Evolutionary conservation across 2,888 invertebrate genomes (phyloP).

Genomic region (Germaria angustata): DNA sequence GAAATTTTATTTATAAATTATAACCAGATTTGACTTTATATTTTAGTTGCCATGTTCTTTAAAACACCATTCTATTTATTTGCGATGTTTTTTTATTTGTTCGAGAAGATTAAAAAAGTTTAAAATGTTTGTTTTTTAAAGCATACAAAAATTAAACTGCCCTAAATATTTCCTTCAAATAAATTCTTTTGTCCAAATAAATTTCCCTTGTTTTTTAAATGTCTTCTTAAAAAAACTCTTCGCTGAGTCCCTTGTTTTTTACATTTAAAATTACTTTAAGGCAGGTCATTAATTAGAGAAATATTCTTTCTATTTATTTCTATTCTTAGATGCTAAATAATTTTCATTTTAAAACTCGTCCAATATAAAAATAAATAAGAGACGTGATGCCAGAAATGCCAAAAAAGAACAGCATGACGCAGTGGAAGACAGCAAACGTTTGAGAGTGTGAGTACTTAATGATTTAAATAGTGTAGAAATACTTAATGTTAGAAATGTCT

Average conservation of each 20-base stretch:
- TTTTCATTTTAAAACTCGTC: constrained; percentile 10
- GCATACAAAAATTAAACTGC: too few relatives aligned
- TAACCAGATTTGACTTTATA: too few relatives aligned
- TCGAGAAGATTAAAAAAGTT: too few relatives aligned
- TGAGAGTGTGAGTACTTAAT: constrained; percentile 32
- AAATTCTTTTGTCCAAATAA: not conserved
- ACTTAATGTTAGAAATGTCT: constrained; percentile 6
- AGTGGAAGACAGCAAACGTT: not conserved
- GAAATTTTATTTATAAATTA: too few relatives aligned
- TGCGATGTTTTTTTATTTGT: too few relatives aligned
- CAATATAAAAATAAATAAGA: constrained; percentile 37
- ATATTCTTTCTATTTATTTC: too few relatives aligned
- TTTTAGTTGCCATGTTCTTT: too few relatives aligned
- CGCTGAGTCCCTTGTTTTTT: constrained; percentile 8
- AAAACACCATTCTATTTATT: too few relatives aligned
- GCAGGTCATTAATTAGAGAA: constrained; percentile 53
- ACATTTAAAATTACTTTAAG: constrained; percentile 37
- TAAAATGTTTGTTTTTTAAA: too few relatives aligned
- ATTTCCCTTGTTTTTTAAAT: not conserved
- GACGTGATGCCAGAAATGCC: constrained; percentile 45
- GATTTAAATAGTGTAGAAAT: not conserved
- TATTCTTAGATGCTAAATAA: not conserved
- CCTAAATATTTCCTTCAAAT: not conserved
- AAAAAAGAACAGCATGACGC: constrained; percentile 51
- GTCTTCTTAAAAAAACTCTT: not conserved